Evolutionary conservation across 2,113 vertebrate species (phyloP).

Genomic region (Eidolon helvum): DNA sequence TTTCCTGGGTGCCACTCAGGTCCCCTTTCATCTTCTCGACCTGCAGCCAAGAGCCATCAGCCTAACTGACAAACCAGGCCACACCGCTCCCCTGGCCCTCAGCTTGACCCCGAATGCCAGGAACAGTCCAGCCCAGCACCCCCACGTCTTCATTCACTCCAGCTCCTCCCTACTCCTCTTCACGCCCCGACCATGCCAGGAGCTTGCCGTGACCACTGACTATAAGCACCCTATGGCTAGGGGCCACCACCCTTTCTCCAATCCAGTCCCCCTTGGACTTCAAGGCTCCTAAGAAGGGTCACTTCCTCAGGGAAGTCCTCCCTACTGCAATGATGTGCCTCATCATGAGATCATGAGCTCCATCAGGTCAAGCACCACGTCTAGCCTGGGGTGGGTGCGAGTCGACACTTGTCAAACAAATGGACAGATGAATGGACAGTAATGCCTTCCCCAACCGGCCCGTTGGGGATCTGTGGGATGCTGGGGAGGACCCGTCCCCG

Average conservation of each 20-base stretch:
- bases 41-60: neutral
- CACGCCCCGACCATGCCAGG: neutral
- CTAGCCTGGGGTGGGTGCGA: neutral
- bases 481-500: neutral
- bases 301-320: neutral
- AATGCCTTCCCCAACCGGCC: neutral
- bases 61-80: neutral
- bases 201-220: neutral
- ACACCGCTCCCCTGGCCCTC: neutral
- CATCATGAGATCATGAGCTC: neutral
- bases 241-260: neutral
- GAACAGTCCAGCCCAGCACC: no score
- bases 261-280: neutral
- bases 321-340: neutral
- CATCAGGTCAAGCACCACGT: neutral
- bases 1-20: neutral
- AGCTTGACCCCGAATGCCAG: neutral
- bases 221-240: neutral
- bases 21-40: neutral
- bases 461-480: neutral
- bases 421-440: neutral
- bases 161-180: neutral
- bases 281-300: neutral
- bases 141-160: neutral
- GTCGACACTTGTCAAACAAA: neutral